These are phyloP conservation scores for Trichosurus vulpecula DNA, from an alignment of 2,797 vertebrate species.

Conservation along the genomic window DNA sequence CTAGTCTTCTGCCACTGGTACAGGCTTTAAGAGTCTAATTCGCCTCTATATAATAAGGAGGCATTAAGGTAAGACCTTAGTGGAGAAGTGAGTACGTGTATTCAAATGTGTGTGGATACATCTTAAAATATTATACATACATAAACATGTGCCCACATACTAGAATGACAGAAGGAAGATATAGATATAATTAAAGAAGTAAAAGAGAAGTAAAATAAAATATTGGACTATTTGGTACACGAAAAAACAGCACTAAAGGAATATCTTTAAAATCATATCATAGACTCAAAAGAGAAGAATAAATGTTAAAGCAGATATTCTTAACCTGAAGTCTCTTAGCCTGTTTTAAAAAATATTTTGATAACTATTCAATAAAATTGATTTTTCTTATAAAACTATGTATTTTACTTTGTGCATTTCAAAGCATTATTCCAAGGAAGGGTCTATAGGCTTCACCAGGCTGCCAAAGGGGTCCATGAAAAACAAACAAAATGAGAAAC, in stretches of 20 bases:
- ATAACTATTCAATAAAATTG: not conserved
- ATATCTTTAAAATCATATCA: not conserved
- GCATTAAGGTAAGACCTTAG: not conserved
- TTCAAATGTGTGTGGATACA: not conserved
- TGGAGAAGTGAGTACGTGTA: not conserved
- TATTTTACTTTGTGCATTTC: not conserved
- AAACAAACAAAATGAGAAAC: not conserved
- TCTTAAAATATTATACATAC: not conserved
- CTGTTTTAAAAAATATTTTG: not conserved
- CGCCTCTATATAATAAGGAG: not conserved
- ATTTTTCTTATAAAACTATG: not conserved
- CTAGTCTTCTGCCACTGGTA: not conserved
- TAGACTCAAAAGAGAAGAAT: not conserved
- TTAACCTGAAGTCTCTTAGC: not conserved
- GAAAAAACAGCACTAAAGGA: not conserved
- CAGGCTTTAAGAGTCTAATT: not conserved
- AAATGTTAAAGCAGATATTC: not conserved
- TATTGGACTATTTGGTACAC: not conserved
- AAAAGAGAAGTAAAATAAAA: not conserved
- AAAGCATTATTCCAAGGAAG: not conserved
- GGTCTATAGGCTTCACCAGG: not conserved
- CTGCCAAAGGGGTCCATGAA: not conserved
- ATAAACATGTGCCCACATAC: not conserved
- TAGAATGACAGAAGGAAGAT: not conserved
- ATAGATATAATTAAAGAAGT: not conserved